A percentile compares a stretch with the other conserved stretches of the same genome.
Conservation (phyloP, 2,888 invertebrate species). For the Plagodis dolabraria region DNA sequence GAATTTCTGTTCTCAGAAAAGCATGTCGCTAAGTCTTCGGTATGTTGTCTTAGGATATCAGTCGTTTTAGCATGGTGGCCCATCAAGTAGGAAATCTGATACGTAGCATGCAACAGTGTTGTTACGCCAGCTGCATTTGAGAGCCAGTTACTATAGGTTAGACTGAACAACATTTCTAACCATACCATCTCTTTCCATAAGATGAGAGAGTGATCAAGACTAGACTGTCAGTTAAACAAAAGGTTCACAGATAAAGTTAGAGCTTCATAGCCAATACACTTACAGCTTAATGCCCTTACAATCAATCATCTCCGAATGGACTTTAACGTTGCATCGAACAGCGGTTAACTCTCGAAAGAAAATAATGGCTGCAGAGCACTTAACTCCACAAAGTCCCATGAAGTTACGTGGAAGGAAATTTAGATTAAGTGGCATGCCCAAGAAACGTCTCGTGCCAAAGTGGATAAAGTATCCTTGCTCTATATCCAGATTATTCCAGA, state of each 20-base stretch:
- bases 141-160: too few species aligned
- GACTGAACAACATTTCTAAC: too few species aligned
- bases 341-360: conserved; percentile 10
- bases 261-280: conserved; percentile 17
- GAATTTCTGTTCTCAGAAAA: too few species aligned
- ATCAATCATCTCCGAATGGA: conserved; percentile 20
- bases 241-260: not conserved
- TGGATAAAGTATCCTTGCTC: conserved; percentile 29
- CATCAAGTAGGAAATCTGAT: too few species aligned
- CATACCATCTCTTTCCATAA: too few species aligned
- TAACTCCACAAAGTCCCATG: conserved; percentile 23
- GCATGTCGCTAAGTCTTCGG: too few species aligned
- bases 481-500: conserved; percentile 12
- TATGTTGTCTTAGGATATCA: too few species aligned
- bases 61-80: too few species aligned
- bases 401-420: conserved; percentile 28
- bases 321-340: conserved; percentile 9
- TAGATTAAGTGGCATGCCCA: conserved; percentile 28
- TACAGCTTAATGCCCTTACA: conserved; percentile 9
- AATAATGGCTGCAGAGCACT: conserved; percentile 26
- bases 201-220: too few species aligned
- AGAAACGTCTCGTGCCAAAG: conserved; percentile 23
- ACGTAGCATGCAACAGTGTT: too few species aligned
- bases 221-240: too few species aligned
- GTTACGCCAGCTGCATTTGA: too few species aligned